These are phyloP conservation scores for Poecile atricapillus DNA, from an alignment of 2,113 vertebrate species.

Conservation along the genomic window DNA sequence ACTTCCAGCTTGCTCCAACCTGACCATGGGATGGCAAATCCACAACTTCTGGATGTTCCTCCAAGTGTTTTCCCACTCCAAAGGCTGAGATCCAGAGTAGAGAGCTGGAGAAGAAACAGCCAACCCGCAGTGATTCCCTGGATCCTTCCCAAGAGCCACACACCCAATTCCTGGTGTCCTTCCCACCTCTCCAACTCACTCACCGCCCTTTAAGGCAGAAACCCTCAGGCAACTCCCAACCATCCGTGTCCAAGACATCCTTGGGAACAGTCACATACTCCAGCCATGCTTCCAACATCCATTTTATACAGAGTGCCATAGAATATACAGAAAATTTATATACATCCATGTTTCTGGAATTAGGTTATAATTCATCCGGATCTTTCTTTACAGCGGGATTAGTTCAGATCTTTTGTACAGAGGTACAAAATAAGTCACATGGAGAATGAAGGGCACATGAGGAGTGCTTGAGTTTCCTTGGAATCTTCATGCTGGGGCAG, in stretches of 20 bases:
- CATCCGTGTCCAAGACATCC: neutral
- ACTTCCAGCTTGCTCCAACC: neutral
- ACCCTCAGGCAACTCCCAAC: neutral
- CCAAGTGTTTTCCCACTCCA: fast-evolving
- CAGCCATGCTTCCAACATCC: slow-evolving; percentile 60
- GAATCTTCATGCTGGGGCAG: slow-evolving; percentile 57
- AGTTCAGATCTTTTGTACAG: slow-evolving; percentile 75
- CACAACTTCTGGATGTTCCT: neutral
- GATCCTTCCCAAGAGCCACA: neutral
- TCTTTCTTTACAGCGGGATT: slow-evolving; percentile 77
- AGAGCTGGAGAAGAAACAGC: neutral
- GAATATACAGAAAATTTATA: slow-evolving; percentile 76
- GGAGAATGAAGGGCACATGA: slow-evolving; percentile 61
- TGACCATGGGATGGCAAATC: neutral
- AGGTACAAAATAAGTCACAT: slow-evolving; percentile 74
- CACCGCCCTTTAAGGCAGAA: neutral
- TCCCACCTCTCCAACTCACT: neutral
- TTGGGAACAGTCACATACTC: slow-evolving; percentile 20
- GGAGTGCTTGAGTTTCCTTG: slow-evolving; percentile 47
- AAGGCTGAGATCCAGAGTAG: neutral
- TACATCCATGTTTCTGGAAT: slow-evolving; percentile 81
- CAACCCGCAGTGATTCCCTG: neutral
- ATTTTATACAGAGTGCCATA: slow-evolving; percentile 75
- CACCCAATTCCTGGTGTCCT: neutral
- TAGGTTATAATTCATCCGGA: slow-evolving; percentile 74